Percentiles rank a stretch among this genome's conserved stretches.
Evolutionary conservation across 2,888 invertebrate species (phyloP).

Genomic region (Eupithecia exiguata): DNA sequence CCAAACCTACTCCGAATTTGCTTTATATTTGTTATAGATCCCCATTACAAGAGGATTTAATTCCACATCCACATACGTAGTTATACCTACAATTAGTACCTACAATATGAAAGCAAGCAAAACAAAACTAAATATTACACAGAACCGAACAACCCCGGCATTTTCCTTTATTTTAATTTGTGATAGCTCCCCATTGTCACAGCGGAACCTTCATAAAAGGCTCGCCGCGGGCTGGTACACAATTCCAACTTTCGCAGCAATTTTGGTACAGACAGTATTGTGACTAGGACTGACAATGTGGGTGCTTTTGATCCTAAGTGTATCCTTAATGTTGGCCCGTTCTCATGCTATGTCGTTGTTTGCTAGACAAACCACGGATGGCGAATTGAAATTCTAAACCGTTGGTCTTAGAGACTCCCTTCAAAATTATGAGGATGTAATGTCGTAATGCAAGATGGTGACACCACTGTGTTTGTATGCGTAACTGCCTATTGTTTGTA

Average conservation of each 20-base stretch:
- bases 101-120: no score
- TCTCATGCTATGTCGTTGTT: neutral
- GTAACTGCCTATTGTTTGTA: no score
- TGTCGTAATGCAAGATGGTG: no score
- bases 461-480: no score
- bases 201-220: slow-evolving; percentile 40
- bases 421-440: neutral
- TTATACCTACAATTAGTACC: no score
- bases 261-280: slow-evolving; percentile 24
- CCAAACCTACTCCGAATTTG: no score
- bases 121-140: no score
- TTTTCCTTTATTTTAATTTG: slow-evolving; percentile 41
- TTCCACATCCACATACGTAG: no score
- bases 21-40: no score
- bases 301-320: neutral
- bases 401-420: neutral
- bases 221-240: slow-evolving; percentile 38
- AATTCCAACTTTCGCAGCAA: slow-evolving; percentile 31
- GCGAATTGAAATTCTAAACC: neutral
- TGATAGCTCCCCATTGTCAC: slow-evolving; percentile 41
- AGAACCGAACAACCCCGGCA: slow-evolving; percentile 22
- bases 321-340: neutral
- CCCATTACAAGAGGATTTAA: no score
- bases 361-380: neutral
- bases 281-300: slow-evolving; percentile 2